Evolutionary conservation across 23 tunicate genomes (phyloP).

Genomic region (Phallusia fumigata): DNA sequence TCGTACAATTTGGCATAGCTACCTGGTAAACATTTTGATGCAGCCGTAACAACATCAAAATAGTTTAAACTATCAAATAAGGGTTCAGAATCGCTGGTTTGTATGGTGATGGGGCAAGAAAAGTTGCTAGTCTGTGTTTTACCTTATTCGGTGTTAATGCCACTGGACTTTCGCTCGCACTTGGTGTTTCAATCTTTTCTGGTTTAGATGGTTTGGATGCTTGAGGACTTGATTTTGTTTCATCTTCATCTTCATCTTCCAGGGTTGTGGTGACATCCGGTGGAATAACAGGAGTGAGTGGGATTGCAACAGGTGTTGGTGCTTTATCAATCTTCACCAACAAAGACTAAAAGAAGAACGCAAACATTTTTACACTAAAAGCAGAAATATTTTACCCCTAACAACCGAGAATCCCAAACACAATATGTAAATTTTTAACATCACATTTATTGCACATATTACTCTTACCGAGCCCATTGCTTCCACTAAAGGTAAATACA

Average conservation of each 20-base stretch:
- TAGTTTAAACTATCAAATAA: neutral
- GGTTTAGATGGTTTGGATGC: neutral
- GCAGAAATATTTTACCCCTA: no score
- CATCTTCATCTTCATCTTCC: neutral
- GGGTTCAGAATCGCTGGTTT: no score
- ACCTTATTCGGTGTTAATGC: slow-evolving; percentile 3
- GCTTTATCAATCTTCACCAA: neutral
- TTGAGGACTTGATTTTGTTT: neutral
- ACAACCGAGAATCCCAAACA: no score
- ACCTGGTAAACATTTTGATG: neutral
- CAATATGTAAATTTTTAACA: no score
- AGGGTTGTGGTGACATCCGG: neutral
- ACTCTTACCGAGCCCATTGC: no score
- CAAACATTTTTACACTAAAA: no score
- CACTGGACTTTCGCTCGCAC: neutral
- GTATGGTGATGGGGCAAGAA: no score
- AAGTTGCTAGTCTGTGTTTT: neutral
- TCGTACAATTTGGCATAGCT: neutral
- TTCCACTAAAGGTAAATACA: no score
- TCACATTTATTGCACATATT: no score
- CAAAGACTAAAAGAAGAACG: neutral
- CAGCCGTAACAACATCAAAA: neutral
- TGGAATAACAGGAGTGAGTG: neutral
- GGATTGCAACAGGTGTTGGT: neutral
- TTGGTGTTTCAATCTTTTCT: neutral